A percentile compares a stretch with the other conserved stretches of the same genome.
phyloP scores from a whole-genome alignment of 2,888 invertebrate genomes.

The Dynastes hyllus region DNA sequence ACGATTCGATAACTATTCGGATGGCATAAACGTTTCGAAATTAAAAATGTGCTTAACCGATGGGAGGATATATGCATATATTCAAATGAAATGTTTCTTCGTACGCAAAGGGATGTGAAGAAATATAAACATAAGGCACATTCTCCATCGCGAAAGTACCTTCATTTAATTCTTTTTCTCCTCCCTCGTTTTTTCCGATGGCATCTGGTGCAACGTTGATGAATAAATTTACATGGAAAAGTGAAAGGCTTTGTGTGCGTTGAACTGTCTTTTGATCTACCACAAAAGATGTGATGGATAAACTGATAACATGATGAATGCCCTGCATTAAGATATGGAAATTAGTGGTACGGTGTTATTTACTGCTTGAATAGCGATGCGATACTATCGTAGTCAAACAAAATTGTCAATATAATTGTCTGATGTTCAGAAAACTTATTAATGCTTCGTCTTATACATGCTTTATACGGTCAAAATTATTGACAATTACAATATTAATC shows the following conservation, averaged over 20 bases:
- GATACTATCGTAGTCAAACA: constrained; percentile 13
- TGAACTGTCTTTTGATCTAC: constrained; percentile 23
- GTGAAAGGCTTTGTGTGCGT: constrained; percentile 34
- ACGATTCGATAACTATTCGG: constrained; percentile 8
- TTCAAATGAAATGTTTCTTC: not conserved
- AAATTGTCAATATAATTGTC: constrained; percentile 20
- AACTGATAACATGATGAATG: constrained; percentile 29
- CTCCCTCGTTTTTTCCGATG: constrained; percentile 2
- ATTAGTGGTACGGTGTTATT: constrained; percentile 12
- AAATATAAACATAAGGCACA: constrained; percentile 1
- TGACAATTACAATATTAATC: too few relatives aligned
- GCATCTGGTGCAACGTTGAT: constrained; percentile 36
- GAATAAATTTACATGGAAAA: constrained; percentile 40
- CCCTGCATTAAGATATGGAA: constrained; percentile 34
- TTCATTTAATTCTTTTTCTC: not conserved
- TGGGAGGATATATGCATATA: not conserved
- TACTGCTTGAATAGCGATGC: not conserved
- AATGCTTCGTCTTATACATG: not conserved
- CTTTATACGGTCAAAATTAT: too few relatives aligned
- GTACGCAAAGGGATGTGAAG: not conserved
- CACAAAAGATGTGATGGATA: constrained; percentile 30
- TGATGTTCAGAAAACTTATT: constrained; percentile 1
- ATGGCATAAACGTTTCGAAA: constrained; percentile 6
- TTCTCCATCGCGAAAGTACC: constrained; percentile 5
- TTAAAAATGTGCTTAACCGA: not conserved